phyloP scores from a whole-genome alignment of 2,113 vertebrate species.

The Rhabdornis inornatus region DNA sequence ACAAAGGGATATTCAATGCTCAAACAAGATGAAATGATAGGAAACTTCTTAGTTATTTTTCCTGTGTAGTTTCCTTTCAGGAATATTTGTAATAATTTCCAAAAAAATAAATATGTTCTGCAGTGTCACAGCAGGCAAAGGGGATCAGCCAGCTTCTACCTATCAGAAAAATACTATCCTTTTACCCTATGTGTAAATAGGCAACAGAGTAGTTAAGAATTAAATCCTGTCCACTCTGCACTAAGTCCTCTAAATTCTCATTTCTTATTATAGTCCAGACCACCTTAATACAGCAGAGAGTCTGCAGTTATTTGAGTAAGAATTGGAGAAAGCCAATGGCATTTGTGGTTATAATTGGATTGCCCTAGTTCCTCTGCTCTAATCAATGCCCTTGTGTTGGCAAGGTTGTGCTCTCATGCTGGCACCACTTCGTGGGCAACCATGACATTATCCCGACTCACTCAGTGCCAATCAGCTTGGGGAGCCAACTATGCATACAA shows the following conservation, averaged over 20 bases:
- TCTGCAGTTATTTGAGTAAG: slow-evolving; percentile 24
- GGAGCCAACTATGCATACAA: slow-evolving; percentile 25
- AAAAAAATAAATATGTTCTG: background rate
- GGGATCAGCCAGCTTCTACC: background rate
- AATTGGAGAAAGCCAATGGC: slow-evolving; percentile 30
- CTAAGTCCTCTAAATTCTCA: background rate
- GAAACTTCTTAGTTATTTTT: slow-evolving; percentile 50
- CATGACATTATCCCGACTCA: slow-evolving; percentile 22
- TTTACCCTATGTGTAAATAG: background rate
- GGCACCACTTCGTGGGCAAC: background rate
- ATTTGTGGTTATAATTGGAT: slow-evolving; percentile 62
- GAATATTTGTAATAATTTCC: slow-evolving; percentile 1
- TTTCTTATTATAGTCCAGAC: background rate
- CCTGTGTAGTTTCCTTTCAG: background rate
- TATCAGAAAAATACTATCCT: background rate
- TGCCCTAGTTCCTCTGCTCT: slow-evolving; percentile 60
- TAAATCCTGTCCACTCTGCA: background rate
- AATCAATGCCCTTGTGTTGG: slow-evolving; percentile 57
- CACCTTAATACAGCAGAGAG: slow-evolving; percentile 49
- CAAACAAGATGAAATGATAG: slow-evolving; percentile 74
- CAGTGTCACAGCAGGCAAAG: background rate
- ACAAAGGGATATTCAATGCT: slow-evolving; percentile 74
- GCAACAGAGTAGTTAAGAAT: background rate
- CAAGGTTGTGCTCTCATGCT: slow-evolving; percentile 52
- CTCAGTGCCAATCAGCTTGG: background rate